phyloP scores from a whole-genome alignment of 2,888 invertebrate species.

The Caenorhabditis plicata region DNA sequence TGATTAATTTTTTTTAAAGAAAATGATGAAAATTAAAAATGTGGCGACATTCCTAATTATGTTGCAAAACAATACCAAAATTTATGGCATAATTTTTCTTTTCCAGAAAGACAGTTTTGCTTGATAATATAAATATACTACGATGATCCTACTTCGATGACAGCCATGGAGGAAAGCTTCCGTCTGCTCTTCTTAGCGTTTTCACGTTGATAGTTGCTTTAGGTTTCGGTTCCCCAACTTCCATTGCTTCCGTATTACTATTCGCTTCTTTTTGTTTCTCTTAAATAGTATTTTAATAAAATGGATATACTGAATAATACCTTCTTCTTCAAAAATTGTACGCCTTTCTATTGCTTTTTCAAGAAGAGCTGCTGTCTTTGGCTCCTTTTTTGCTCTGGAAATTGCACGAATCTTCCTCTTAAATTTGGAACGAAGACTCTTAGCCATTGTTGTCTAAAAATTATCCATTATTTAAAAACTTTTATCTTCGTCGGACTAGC shows the following conservation, averaged over 20 bases:
- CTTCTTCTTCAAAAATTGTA: background rate
- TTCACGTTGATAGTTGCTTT: constrained; percentile 40
- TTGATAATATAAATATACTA: constrained; percentile 1
- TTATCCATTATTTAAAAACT: background rate
- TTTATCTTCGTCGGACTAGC: too few relatives aligned
- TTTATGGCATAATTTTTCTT: too few relatives aligned
- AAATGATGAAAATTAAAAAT: too few relatives aligned
- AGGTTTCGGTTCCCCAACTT: constrained; percentile 26
- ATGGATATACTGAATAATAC: background rate
- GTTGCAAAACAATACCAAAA: too few relatives aligned
- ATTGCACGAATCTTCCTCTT: constrained; percentile 48
- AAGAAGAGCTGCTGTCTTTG: constrained; percentile 38
- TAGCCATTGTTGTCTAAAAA: constrained; percentile 40
- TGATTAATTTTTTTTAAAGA: too few relatives aligned
- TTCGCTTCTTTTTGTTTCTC: constrained; percentile 23
- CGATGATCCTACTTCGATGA: constrained; percentile 23
- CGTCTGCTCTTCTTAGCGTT: constrained; percentile 45
- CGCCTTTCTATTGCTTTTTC: constrained; percentile 34
- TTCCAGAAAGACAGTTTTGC: too few relatives aligned
- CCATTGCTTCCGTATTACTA: too few relatives aligned
- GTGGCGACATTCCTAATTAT: too few relatives aligned
- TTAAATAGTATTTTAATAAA: too few relatives aligned
- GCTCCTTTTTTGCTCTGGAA: constrained; percentile 43
- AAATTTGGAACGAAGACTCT: constrained; percentile 52
- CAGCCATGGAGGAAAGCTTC: constrained; percentile 44